Percentiles rank a stretch among this genome's conserved stretches.
Evolutionary conservation across 92 coral and sea anemone genomes (phyloP).

Genomic region (Metridium senile): DNA sequence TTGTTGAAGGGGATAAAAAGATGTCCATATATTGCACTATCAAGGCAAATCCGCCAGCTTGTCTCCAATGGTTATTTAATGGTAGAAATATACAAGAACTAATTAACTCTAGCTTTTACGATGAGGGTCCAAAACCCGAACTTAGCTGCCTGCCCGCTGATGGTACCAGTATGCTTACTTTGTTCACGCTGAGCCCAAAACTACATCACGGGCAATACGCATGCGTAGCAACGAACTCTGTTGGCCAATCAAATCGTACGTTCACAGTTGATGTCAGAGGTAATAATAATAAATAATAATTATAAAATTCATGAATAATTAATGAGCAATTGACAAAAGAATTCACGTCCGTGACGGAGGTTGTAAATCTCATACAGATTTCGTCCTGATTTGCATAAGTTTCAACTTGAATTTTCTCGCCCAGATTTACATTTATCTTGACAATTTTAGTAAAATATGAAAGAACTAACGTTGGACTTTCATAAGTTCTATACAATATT

Average conservation of each 20-base stretch:
- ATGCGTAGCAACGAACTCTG: background rate
- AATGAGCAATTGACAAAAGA: too few species aligned
- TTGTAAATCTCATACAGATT: too few species aligned
- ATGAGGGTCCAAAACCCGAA: background rate
- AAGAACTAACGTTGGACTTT: too few species aligned
- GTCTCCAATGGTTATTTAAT: slow-evolving; percentile 2
- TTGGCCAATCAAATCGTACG: background rate
- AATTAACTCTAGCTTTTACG: background rate
- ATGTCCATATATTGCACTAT: background rate
- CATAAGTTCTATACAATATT: too few species aligned
- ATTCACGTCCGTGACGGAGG: too few species aligned
- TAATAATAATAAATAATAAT: background rate
- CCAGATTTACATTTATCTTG: too few species aligned
- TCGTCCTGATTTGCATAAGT: too few species aligned
- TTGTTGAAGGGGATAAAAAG: background rate
- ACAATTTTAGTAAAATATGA: too few species aligned
- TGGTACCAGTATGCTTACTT: background rate
- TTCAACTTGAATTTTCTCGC: too few species aligned
- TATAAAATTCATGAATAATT: too few species aligned
- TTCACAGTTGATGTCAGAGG: background rate
- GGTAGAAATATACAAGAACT: background rate
- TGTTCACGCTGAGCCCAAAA: background rate
- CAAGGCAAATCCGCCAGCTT: background rate
- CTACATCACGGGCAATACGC: background rate
- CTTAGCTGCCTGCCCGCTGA: background rate